A percentile compares a stretch with the other conserved stretches of the same genome.
These are phyloP conservation scores for Acrocephalus arundinaceus DNA, from an alignment of 2,113 vertebrate species.

Conservation along the genomic window DNA sequence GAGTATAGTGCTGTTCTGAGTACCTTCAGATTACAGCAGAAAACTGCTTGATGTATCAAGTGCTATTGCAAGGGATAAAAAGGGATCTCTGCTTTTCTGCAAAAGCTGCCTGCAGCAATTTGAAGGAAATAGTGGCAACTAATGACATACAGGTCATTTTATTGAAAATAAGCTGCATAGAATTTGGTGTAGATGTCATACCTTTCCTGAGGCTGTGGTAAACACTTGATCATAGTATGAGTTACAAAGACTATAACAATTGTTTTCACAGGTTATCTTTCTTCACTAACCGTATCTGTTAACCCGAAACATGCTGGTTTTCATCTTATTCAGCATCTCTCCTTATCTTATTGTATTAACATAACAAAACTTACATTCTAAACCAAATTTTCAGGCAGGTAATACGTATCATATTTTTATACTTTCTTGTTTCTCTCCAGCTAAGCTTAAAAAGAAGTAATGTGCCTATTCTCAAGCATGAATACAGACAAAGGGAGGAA, in stretches of 20 bases:
- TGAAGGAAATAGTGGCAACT: neutral
- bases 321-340: neutral
- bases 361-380: neutral
- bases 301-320: neutral
- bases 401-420: neutral
- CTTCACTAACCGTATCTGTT: neutral
- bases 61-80: neutral
- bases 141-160: constrained; percentile 6
- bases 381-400: neutral
- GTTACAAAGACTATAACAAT: neutral
- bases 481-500: neutral
- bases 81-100: neutral
- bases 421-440: neutral
- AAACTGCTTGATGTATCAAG: neutral
- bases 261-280: neutral
- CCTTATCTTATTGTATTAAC: neutral
- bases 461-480: neutral
- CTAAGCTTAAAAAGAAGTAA: neutral
- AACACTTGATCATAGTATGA: neutral
- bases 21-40: neutral
- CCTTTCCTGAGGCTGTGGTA: constrained; percentile 7
- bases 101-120: neutral
- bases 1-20: neutral
- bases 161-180: neutral
- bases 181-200: neutral